These are phyloP conservation scores for Penelope pileata DNA, from an alignment of 2,113 vertebrate species.

Conservation along the genomic window DNA sequence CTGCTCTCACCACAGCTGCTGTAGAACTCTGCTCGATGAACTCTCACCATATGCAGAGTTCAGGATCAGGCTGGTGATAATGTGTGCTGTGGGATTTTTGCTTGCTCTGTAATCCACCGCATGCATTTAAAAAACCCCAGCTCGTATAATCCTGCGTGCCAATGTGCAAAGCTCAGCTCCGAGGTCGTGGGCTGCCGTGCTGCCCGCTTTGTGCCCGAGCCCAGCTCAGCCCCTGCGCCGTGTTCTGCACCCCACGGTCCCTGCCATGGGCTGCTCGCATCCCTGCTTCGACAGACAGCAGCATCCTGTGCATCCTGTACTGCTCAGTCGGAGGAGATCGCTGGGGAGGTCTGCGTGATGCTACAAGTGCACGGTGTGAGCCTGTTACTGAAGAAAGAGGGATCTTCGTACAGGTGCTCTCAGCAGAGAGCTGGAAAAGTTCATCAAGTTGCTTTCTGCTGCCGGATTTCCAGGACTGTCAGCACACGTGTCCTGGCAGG, in stretches of 20 bases:
- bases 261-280: fast-evolving
- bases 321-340: fast-evolving
- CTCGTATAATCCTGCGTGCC: neutral
- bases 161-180: neutral
- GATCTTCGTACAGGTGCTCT: neutral
- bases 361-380: neutral
- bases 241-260: neutral
- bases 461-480: neutral
- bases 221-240: fast-evolving
- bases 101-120: neutral
- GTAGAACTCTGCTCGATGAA: neutral
- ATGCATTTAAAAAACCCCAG: neutral
- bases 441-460: neutral
- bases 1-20: fast-evolving
- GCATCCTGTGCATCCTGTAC: fast-evolving
- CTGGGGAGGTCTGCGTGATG: neutral
- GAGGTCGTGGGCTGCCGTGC: neutral
- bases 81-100: neutral
- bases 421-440: neutral
- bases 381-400: neutral
- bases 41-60: neutral
- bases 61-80: neutral
- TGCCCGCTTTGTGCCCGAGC: neutral
- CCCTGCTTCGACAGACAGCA: fast-evolving
- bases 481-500: neutral